Evolutionary conservation across 2,113 vertebrate genomes (phyloP).

Genomic region (Syrrhaptes paradoxus): DNA sequence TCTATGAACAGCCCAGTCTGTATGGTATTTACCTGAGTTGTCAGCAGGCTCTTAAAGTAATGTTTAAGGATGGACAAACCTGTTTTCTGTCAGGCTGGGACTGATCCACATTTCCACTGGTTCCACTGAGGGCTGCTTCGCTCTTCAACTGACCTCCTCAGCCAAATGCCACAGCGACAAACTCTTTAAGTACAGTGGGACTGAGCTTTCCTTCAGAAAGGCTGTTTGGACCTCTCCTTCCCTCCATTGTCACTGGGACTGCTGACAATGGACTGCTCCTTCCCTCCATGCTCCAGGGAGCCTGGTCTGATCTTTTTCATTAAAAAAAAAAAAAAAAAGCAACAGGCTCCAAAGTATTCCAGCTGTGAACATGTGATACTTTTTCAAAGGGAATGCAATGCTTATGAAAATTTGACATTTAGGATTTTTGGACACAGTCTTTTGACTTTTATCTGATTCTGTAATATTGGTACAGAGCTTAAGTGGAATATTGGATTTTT

Average conservation of each 20-base stretch:
- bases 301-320: neutral
- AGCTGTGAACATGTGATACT: neutral
- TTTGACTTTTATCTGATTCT: conserved; percentile 41
- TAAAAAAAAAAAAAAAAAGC: neutral
- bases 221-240: neutral
- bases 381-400: conserved; percentile 46
- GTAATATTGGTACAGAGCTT: neutral
- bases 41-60: neutral
- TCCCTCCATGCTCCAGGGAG: neutral
- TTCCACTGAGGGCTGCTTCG: neutral
- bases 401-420: conserved; percentile 61
- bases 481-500: conserved; percentile 3
- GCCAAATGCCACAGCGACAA: neutral
- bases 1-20: neutral
- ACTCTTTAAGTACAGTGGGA: neutral
- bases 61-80: neutral
- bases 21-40: neutral
- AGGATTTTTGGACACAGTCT: conserved; percentile 4
- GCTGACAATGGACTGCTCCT: neutral
- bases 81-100: neutral
- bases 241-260: neutral
- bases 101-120: neutral
- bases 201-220: conserved; percentile 20
- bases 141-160: neutral
- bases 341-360: conserved; percentile 14